Percentiles rank a stretch among this genome's conserved stretches.
These are phyloP conservation scores for Diachrysia chrysitis DNA, from an alignment of 2,888 invertebrate genomes.

Conservation along the genomic window DNA sequence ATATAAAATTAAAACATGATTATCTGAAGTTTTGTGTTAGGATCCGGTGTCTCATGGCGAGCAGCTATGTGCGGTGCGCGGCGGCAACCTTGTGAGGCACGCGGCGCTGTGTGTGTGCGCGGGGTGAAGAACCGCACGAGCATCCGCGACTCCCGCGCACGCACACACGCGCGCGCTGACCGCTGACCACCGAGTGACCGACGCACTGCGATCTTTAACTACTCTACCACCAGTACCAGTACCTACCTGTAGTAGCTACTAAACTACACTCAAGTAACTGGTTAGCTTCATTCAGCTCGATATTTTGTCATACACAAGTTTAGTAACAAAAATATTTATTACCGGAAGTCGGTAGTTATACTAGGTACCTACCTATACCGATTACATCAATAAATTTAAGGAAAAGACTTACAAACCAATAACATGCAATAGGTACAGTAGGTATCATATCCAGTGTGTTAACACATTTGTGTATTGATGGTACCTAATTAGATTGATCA, in stretches of 20 bases:
- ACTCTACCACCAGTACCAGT: no score
- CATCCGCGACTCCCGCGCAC: slow-evolving; percentile 8
- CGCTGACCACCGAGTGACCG: neutral
- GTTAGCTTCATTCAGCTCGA: no score
- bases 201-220: neutral
- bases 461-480: neutral
- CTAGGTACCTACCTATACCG: neutral
- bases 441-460: neutral
- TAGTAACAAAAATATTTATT: no score
- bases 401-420: neutral
- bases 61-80: neutral
- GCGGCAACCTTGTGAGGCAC: slow-evolving; percentile 11
- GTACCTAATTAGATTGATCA: no score
- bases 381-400: neutral
- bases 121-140: slow-evolving; percentile 43
- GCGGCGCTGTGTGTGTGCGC: slow-evolving; percentile 12
- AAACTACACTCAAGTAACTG: no score
- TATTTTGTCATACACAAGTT: no score
- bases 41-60: neutral
- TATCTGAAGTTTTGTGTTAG: neutral
- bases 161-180: slow-evolving; percentile 2
- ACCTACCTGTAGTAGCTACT: no score
- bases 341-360: no score
- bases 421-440: neutral
- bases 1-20: no score